Conservation (phyloP, 2,888 invertebrate genomes). For the Pyrocoelia pectoralis region DNA sequence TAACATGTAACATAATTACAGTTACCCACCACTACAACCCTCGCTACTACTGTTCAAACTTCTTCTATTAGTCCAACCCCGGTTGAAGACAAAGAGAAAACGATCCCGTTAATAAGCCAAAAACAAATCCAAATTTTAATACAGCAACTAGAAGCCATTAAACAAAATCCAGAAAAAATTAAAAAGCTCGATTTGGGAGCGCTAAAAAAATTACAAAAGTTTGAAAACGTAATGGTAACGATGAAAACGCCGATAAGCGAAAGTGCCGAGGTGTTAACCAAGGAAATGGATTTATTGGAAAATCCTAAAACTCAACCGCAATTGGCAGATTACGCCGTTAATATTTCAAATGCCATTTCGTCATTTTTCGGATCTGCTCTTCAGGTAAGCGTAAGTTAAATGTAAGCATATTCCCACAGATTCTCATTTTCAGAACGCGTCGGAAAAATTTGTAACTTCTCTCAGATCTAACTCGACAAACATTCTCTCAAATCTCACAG, state of each 20-base stretch:
- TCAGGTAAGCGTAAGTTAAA: not conserved
- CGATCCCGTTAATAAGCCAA: not conserved
- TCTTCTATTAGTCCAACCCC: too few relatives aligned
- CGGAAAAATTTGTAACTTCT: constrained; percentile 1
- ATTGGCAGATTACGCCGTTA: not conserved
- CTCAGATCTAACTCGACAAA: not conserved
- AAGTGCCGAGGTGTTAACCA: too few relatives aligned
- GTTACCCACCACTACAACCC: not conserved
- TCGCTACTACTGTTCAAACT: not conserved
- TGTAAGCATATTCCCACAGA: not conserved
- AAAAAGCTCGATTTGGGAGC: not conserved
- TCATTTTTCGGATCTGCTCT: constrained; percentile 3
- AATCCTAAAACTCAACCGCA: not conserved
- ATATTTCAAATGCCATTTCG: not conserved
- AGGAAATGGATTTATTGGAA: not conserved
- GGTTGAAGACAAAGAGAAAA: too few relatives aligned
- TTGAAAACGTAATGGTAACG: not conserved
- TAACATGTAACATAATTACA: not conserved
- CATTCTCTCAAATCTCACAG: not conserved
- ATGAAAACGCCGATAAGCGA: not conserved
- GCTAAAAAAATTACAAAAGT: not conserved
- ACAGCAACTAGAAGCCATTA: not conserved
- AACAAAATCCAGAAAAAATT: not conserved
- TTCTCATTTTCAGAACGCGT: not conserved
- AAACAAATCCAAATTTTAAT: constrained; percentile 6